Base-by-base conservation (phyloP, 2,888 invertebrate species). In the Spilosoma lubricipeda region DNA sequence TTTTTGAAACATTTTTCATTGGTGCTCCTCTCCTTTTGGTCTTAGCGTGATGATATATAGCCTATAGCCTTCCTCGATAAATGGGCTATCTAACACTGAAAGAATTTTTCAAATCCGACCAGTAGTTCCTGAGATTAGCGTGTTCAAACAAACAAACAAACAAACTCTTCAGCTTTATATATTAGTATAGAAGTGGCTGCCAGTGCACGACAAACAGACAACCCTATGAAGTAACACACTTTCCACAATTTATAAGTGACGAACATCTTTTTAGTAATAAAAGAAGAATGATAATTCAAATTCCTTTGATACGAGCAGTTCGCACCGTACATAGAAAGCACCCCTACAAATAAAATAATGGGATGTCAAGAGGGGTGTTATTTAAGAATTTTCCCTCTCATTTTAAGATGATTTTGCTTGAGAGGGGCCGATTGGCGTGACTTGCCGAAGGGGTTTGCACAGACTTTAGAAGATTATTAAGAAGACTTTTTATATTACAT, bases 341-440 rank as follows among this genome's bases (percentile, higher is more conserved):
- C 87, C 87, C 90, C 87, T 90, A 91, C 89, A 86, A 87, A 88
- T 89, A 90, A 90, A 89, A 91, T 91, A 91, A 92, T 91, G 88
- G 91, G 90, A 90, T 91, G 92, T 90, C 90, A 88, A 91, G 87
- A 90, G 89, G 92, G 92, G 89, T 90, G 91, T 91, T 92, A 93
- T 93, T 93, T 91, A 92, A 91, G 91, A 90, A 92, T 90, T 90
- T 91, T 91, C 93, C 92, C 93, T 91, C 91, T 91, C 90, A 93
- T 92, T 93, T 91, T 93, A 88, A 91, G 90, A 92, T 91, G 92
- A 93, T 93, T 92, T 90, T 85, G 85, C 89, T 88, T 86, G 86
- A 87, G 91, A 89, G 89, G 92, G 82, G 78, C 75, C 72, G 90
- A 90, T 84, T 87, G 88, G 89, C 89, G 90, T 91, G 92, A 93